These are phyloP conservation scores for Chloroceryle aenea DNA, from an alignment of 2,113 vertebrate species.

Conservation along the genomic window DNA sequence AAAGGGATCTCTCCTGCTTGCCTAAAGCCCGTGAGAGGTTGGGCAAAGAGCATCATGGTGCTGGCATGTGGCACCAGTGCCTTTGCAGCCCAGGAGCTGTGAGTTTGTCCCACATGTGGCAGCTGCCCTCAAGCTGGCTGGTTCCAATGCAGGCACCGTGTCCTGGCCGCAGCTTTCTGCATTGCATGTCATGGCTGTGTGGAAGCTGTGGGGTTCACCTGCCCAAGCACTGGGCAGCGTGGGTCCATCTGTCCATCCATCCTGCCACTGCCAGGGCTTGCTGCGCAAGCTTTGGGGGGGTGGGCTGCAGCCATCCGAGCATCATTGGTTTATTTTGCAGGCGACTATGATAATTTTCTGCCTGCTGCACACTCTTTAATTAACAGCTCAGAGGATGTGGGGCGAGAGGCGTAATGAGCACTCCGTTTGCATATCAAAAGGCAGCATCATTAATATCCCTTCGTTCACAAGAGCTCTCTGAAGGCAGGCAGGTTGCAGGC, in stretches of 20 bases:
- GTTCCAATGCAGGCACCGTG: fast-evolving
- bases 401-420: slow-evolving; percentile 43
- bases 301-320: neutral
- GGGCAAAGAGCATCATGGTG: neutral
- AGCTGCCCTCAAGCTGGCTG: fast-evolving
- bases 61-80: neutral
- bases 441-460: slow-evolving; percentile 50
- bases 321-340: slow-evolving; percentile 43
- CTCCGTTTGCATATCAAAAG: slow-evolving; percentile 75
- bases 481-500: neutral
- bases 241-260: neutral
- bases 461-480: neutral
- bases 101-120: neutral
- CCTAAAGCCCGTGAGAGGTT: neutral
- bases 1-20: neutral
- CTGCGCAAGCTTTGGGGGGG: neutral
- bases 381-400: slow-evolving; percentile 67
- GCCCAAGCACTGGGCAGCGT: fast-evolving
- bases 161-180: neutral
- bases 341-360: slow-evolving; percentile 48
- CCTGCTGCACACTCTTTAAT: slow-evolving; percentile 69
- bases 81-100: neutral
- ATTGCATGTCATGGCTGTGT: fast-evolving
- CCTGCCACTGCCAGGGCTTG: neutral
- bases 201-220: neutral